phyloP scores from a whole-genome alignment of 1,140 invertebrate species.

The Pseudomyrmex sp. region DNA sequence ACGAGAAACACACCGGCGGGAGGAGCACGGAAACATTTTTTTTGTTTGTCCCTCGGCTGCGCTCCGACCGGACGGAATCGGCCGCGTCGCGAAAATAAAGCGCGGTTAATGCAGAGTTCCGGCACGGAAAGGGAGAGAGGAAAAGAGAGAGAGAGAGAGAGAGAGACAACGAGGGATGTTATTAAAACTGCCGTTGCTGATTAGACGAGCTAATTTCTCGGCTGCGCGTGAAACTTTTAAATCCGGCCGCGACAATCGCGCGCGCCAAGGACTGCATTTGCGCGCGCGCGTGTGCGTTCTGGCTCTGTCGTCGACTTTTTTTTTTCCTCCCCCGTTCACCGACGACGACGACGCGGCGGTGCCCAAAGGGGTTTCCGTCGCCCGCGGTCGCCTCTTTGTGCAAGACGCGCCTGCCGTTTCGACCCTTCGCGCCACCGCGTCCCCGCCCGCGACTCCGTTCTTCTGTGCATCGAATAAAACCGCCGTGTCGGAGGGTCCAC shows the following conservation, averaged over 20 bases:
- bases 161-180: conserved; percentile 34
- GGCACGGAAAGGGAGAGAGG: not conserved
- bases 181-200: conserved; percentile 64
- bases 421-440: conserved; percentile 32
- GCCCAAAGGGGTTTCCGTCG: conserved; percentile 48
- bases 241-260: conserved; percentile 30
- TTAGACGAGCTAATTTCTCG: conserved; percentile 71
- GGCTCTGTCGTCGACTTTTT: conserved; percentile 21
- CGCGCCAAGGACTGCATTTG: conserved; percentile 7
- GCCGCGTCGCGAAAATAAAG: conserved; percentile 64
- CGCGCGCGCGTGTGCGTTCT: not conserved
- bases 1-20: conserved; percentile 16
- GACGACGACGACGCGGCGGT: not conserved
- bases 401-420: conserved; percentile 29
- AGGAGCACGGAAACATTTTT: conserved; percentile 21
- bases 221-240: conserved; percentile 68
- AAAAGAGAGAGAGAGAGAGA: not conserved
- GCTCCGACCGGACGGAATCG: conserved; percentile 29
- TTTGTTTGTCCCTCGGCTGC: conserved; percentile 24
- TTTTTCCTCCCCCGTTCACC: conserved; percentile 3
- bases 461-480: conserved; percentile 46
- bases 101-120: conserved; percentile 47
- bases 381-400: conserved; percentile 46
- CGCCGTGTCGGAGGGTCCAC: conserved; percentile 9
- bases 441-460: conserved; percentile 20